Evolutionary conservation across 2,113 vertebrate species (phyloP).

Genomic region (Etia nguti): DNA sequence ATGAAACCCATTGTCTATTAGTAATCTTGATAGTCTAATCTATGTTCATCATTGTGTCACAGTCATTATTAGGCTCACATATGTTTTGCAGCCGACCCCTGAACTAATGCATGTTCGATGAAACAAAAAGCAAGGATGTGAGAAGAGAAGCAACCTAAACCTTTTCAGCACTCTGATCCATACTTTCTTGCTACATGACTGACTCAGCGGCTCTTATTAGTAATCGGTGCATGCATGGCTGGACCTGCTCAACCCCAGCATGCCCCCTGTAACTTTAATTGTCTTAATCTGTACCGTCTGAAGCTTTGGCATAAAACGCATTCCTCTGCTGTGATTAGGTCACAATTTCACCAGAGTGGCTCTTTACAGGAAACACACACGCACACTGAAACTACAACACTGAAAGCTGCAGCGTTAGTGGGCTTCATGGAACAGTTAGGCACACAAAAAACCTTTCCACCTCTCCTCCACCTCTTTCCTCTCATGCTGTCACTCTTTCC

Average conservation of each 20-base stretch:
- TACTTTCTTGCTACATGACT: not conserved
- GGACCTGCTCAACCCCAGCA: not conserved
- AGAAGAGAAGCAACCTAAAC: not conserved
- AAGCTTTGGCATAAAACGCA: slow-evolving; percentile 3
- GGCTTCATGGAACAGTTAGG: slow-evolving; percentile 44
- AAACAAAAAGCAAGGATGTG: not conserved
- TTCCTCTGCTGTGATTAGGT: not conserved
- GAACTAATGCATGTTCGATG: not conserved
- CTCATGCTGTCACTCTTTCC: slow-evolving; percentile 62
- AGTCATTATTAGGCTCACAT: not conserved
- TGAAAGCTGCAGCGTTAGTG: slow-evolving; percentile 25
- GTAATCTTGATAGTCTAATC: not conserved
- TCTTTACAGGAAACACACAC: slow-evolving; percentile 37
- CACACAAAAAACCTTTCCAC: slow-evolving; percentile 37
- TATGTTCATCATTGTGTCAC: not conserved
- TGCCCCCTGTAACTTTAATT: not conserved
- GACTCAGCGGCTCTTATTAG: not conserved
- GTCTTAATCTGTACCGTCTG: not conserved
- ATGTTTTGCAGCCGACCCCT: not conserved
- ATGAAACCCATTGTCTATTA: not conserved
- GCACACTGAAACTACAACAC: slow-evolving; percentile 26
- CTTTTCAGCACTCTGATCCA: not conserved
- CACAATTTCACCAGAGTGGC: slow-evolving; percentile 9
- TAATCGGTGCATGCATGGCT: not conserved
- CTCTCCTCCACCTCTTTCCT: slow-evolving; percentile 61